phyloP scores from a whole-genome alignment of 2,113 vertebrate genomes.

The Etheostoma spectabile region DNA sequence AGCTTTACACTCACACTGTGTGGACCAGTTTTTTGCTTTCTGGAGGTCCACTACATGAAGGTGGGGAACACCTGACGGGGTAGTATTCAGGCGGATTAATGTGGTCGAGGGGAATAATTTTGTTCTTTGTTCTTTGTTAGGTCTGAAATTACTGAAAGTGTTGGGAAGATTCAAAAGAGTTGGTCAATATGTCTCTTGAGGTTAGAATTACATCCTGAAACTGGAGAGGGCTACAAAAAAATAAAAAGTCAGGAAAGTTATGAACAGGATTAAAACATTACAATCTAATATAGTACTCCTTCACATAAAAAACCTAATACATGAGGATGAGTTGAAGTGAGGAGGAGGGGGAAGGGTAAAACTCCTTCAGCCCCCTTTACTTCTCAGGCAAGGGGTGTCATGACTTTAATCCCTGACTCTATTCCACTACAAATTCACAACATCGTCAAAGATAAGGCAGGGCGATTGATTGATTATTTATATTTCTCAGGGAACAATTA shows the following conservation, averaged over 20 bases:
- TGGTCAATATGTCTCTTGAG: background rate
- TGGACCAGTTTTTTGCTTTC: background rate
- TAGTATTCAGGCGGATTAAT: background rate
- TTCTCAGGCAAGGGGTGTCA: background rate
- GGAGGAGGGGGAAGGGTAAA: background rate
- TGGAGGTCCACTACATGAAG: background rate
- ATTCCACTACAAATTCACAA: background rate
- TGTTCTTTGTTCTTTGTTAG: background rate
- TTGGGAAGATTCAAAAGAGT: background rate
- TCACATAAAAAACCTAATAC: background rate
- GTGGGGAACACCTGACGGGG: background rate
- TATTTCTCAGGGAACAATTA: background rate
- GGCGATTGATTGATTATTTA: background rate
- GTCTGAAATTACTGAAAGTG: background rate
- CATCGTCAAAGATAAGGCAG: background rate
- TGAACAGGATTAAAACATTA: background rate
- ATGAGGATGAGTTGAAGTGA: background rate
- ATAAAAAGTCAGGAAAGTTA: background rate
- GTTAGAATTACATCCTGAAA: background rate
- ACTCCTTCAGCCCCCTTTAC: background rate
- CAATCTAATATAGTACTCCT: background rate
- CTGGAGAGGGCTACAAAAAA: constrained; percentile 3
- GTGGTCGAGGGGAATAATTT: background rate
- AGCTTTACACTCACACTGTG: background rate
- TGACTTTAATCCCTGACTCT: background rate